Conservation (phyloP, 1,140 invertebrate genomes). For the Cherax quadricarinatus region DNA sequence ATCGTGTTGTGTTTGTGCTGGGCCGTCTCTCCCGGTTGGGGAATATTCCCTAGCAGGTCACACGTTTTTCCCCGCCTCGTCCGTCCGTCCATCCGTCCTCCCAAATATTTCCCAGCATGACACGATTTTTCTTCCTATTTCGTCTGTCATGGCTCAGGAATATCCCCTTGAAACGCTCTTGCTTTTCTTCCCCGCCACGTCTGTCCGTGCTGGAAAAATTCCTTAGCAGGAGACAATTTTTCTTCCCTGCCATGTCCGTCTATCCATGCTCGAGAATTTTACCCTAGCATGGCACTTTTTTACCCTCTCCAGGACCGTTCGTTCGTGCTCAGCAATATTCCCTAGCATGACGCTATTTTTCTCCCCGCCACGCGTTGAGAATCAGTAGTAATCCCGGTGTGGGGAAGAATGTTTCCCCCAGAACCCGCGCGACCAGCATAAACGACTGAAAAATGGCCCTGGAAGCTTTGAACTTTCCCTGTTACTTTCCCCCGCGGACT, state of each 20-base stretch:
- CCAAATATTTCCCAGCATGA: neutral
- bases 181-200: no score
- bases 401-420: neutral
- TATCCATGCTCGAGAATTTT: no score
- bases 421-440: neutral
- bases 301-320: neutral
- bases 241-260: no score
- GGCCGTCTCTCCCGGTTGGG: neutral
- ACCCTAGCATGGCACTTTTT: no score
- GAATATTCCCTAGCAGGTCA: neutral
- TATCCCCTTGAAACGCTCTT: no score
- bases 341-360: neutral
- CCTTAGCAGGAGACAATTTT: no score
- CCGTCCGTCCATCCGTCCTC: no score
- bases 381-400: neutral
- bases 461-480: slow-evolving; percentile 7
- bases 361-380: neutral
- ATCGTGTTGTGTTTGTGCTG: neutral
- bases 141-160: no score
- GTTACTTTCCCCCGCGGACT: neutral
- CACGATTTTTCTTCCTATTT: neutral
- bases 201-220: no score
- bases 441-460: neutral
- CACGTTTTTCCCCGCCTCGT: no score
- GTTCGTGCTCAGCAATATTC: neutral